A percentile compares a stretch with the other conserved stretches of the same genome.
These are phyloP conservation scores for Mugil cephalus DNA, from an alignment of 2,113 vertebrate genomes.

Conservation along the genomic window DNA sequence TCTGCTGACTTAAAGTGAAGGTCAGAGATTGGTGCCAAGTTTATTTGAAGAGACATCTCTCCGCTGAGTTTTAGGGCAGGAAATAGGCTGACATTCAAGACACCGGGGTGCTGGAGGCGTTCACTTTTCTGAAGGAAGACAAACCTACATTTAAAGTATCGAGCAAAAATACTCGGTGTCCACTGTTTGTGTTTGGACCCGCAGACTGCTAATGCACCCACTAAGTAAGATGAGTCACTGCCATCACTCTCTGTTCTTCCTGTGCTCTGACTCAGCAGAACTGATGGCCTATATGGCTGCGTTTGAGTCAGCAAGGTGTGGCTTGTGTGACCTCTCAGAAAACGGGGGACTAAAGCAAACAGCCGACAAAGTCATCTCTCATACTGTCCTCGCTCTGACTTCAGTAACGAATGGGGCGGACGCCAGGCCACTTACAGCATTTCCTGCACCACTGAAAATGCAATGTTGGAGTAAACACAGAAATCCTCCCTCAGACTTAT, in stretches of 20 bases:
- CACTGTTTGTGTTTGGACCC: neutral
- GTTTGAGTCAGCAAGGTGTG: slow-evolving; percentile 41
- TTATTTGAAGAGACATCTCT: slow-evolving; percentile 23
- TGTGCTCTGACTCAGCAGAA: slow-evolving; percentile 56
- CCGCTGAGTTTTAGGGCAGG: slow-evolving; percentile 7
- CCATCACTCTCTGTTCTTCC: slow-evolving; percentile 21
- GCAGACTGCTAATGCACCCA: neutral
- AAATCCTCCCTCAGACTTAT: neutral
- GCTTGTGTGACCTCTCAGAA: slow-evolving; percentile 10
- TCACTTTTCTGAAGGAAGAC: neutral
- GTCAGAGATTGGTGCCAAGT: slow-evolving; percentile 16
- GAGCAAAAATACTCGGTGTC: neutral
- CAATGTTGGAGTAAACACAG: neutral
- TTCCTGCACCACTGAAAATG: neutral
- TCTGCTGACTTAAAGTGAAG: slow-evolving; percentile 28
- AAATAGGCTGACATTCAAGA: slow-evolving; percentile 6
- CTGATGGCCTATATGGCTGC: slow-evolving; percentile 9
- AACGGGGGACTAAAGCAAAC: slow-evolving; percentile 10
- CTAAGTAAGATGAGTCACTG: slow-evolving; percentile 26
- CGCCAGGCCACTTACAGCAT: slow-evolving; percentile 1
- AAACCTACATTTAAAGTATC: neutral
- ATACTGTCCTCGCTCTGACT: neutral
- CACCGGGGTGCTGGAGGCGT: neutral
- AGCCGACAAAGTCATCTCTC: slow-evolving; percentile 25
- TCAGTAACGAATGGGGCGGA: slow-evolving; percentile 21